Evolutionary conservation across 2,797 vertebrate species (phyloP).

Genomic region (Semotilus atromaculatus): DNA sequence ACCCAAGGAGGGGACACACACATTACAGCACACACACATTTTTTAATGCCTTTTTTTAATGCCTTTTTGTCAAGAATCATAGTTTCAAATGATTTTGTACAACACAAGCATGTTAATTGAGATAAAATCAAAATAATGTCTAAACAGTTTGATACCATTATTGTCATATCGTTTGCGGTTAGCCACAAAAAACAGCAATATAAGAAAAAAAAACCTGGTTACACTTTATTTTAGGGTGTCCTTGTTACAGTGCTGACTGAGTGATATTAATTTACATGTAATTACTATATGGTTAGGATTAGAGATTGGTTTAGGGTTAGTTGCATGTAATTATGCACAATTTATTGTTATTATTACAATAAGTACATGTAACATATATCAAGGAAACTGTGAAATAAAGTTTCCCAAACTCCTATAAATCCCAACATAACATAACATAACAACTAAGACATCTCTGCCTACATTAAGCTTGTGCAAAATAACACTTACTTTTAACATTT

Average conservation of each 20-base stretch:
- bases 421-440: background rate
- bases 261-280: background rate
- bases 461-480: background rate
- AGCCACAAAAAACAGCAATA: background rate
- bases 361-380: background rate
- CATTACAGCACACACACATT: constrained; percentile 1
- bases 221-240: background rate
- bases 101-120: background rate
- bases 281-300: background rate
- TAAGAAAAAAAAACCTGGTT: background rate
- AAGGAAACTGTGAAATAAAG: background rate
- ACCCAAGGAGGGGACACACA: constrained; percentile 51
- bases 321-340: background rate
- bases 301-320: background rate
- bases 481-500: background rate
- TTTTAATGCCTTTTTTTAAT: too few relatives aligned
- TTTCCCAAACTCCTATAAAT: background rate
- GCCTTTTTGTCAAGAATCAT: too few relatives aligned
- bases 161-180: background rate
- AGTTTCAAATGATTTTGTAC: background rate
- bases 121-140: background rate
- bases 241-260: background rate
- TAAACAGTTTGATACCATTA: background rate
- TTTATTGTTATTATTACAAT: background rate
- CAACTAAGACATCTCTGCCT: background rate